Base-by-base conservation (phyloP, 2,888 invertebrate genomes). In the Frankliniella intonsa region DNA sequence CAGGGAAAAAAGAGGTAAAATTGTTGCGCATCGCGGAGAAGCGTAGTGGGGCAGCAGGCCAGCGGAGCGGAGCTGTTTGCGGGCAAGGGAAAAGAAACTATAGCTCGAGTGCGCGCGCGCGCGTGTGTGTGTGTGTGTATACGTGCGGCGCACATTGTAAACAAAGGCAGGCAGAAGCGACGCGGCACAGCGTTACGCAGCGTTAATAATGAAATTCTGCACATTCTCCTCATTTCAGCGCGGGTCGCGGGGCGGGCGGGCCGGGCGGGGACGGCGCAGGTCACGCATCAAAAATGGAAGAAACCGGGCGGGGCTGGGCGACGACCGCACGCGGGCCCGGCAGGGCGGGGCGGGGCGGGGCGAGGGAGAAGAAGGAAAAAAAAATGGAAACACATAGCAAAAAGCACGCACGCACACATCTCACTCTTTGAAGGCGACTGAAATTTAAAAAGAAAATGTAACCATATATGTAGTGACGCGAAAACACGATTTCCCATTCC, bases 191-290 rank as follows among this genome's bases (percentile, higher is more conserved):
- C 62, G 62, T 62, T 19, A n/a, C 22, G 22, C 69, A 22, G 69
- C 69, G 69, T 76, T 76, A 76, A 76, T 76, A 76, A 76, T 76
- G 69, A 76, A 76, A 76, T 76, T 76, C 69, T 76, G 69, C 69
- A 76, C 69, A 76, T 76, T 25, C 69, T 25, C 69, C 69, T 22
- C 69, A 76, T 76, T 76, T 22, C 69, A 38, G 69, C 69, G 69
- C 69, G 25, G 69, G 69, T 76, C 25, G 69, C 22, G 69, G 25
- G 22, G 22, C 22, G 22, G 25, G 22, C 11, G 22, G 22, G 22
- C 9, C 11, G 69, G 11, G 69, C 22, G 69, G 69, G 69, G 25
- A 38, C 38, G 38, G 38, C 38, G 69, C 9, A 55, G 14, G 17
- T 55, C 14, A 19, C 55, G 14, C 55, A 10, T 5, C 55, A 14